Conservation (phyloP, 2,797 vertebrate species). For the Aphelocoma californica region DNA sequence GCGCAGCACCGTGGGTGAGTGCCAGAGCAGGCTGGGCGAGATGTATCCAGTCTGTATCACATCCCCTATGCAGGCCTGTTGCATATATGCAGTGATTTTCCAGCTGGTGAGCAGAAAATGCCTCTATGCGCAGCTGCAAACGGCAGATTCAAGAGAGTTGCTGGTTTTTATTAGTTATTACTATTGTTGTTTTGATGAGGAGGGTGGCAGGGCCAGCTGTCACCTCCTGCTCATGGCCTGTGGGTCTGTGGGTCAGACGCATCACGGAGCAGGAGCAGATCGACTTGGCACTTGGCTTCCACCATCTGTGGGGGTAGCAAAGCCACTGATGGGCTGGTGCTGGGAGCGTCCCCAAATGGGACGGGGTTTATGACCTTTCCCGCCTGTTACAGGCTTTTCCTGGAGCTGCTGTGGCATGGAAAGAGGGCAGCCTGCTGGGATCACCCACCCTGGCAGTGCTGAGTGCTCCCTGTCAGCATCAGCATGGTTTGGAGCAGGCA, state of each 20-base stretch:
- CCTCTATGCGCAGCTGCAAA: background rate
- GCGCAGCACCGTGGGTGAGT: background rate
- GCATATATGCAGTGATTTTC: background rate
- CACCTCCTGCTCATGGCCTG: background rate
- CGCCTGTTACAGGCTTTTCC: background rate
- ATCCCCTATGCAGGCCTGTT: background rate
- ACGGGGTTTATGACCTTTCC: fast-evolving
- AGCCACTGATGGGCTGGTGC: background rate
- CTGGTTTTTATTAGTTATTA: background rate
- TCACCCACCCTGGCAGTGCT: background rate
- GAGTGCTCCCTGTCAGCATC: background rate
- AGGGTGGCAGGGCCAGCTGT: background rate
- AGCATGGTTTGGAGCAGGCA: fast-evolving
- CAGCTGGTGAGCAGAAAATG: background rate
- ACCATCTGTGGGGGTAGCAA: background rate
- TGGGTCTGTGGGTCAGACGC: background rate
- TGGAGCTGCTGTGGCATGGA: background rate
- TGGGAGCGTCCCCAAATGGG: background rate
- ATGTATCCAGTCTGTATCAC: background rate
- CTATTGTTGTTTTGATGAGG: background rate
- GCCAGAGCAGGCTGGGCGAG: background rate
- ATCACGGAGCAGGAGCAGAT: fast-evolving
- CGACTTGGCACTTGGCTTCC: background rate
- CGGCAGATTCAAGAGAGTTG: background rate
- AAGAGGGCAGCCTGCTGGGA: background rate